These are phyloP conservation scores for Callaeas wilsoni DNA, from an alignment of 2,113 vertebrate genomes.

Conservation along the genomic window DNA sequence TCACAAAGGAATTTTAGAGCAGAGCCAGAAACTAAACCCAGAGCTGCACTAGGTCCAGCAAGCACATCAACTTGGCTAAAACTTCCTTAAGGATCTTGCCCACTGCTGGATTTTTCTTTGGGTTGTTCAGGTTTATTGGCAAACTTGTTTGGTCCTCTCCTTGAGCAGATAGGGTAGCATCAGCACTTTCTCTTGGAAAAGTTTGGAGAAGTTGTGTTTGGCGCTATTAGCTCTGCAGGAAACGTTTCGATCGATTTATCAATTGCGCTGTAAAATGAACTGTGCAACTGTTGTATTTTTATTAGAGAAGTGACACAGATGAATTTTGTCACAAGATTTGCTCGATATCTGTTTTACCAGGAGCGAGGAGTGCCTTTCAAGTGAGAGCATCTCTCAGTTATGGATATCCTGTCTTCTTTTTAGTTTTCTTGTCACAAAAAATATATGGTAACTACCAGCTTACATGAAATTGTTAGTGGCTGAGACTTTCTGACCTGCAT, in stretches of 20 bases:
- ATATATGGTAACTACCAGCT: background rate
- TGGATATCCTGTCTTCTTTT: slow-evolving; percentile 11
- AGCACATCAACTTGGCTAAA: background rate
- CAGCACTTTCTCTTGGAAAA: background rate
- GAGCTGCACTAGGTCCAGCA: background rate
- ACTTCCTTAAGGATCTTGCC: background rate
- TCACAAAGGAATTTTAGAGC: background rate
- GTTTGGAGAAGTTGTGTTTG: slow-evolving; percentile 7
- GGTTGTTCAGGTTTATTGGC: background rate
- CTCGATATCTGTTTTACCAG: background rate
- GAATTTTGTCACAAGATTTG: background rate
- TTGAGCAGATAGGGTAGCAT: background rate
- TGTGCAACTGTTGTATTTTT: slow-evolving; percentile 27
- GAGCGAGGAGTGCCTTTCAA: background rate
- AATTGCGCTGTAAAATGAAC: slow-evolving; percentile 19
- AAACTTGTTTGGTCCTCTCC: background rate
- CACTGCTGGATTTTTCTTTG: background rate
- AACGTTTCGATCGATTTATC: background rate
- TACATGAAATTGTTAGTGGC: background rate
- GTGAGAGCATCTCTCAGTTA: background rate
- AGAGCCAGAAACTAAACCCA: background rate
- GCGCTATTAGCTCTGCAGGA: background rate
- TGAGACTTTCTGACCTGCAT: background rate
- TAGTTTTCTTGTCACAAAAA: slow-evolving; percentile 10
- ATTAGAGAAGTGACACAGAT: slow-evolving; percentile 32